These are phyloP conservation scores for Blastomussa wellsi DNA, from an alignment of 92 coral and sea anemone species.

Conservation along the genomic window DNA sequence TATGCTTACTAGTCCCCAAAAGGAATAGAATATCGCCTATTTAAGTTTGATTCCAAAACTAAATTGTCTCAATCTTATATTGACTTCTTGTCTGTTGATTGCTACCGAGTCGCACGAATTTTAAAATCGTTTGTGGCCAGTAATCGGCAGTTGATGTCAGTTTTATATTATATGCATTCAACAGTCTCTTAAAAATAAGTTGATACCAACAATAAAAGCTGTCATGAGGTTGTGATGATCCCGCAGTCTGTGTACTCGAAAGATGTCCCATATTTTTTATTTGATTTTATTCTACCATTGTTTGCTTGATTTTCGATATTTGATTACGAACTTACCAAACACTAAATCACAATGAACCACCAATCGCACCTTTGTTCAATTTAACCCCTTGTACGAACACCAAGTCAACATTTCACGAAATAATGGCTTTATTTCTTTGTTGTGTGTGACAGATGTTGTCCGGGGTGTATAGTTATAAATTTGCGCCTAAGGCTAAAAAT, in stretches of 20 bases:
- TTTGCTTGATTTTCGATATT: background rate
- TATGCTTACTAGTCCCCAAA: too few relatives aligned
- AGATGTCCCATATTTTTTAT: background rate
- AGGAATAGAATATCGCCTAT: too few relatives aligned
- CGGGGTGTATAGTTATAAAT: background rate
- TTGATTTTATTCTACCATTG: background rate
- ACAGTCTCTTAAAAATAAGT: background rate
- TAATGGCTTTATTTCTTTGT: background rate
- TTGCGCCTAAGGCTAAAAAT: background rate
- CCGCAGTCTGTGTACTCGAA: background rate
- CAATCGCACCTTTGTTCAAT: slow-evolving; percentile 7
- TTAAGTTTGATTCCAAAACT: background rate
- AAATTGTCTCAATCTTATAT: background rate
- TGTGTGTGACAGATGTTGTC: background rate
- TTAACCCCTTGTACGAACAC: background rate
- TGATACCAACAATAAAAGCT: background rate
- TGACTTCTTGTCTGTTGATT: background rate
- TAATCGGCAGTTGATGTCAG: background rate
- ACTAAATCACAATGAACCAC: background rate
- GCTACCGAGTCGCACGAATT: background rate
- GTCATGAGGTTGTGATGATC: background rate
- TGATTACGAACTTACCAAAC: background rate
- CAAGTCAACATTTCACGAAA: background rate
- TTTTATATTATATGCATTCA: background rate
- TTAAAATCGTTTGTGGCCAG: background rate